Evolutionary conservation across 2,113 vertebrate species (phyloP), one percentile per base, ranked within the genome.

Genomic region (Polypterus senegalus): DNA sequence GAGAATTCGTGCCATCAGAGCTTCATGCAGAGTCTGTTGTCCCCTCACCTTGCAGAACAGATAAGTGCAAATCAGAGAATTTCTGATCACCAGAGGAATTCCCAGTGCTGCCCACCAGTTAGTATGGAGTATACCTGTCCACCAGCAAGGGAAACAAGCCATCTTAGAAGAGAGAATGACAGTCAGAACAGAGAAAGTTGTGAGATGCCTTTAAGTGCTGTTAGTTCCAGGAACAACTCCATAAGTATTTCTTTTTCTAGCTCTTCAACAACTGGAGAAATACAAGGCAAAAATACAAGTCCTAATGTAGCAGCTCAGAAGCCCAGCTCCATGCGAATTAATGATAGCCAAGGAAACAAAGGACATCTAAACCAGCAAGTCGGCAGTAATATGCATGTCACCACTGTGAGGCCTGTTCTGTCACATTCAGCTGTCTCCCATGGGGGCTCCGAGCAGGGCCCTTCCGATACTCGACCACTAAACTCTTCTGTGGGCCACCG

Each of bases 1-100:
- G 96, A 97, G 5, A 86, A 84, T 6, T 66, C 84, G 0, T 97
- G 94, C 73, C 95, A 97, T 67, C 95, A 97, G 72, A 92, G 86
- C 63, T 98, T 97, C 70, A 97, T 97, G 94, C 94, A 97, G 76
- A 94, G 88, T 70, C 86, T 97, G 54, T 89, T 97, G 7, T 81
- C 88, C 8, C 90, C 95, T 66, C 91, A 95, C 67, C 83, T 93
- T 53, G 81, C 89, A 58, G 95, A 98, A 66, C 95, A 97, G 72
- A 86, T 85, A 62, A 84, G 75, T 51, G 81, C 78, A 57, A 83
- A 71, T 67, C 88, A 88, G 71, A 79, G 87, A 66, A 76, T 88
- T 51, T 67, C 86, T 4, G 86, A 88, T 55, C 94, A 96, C 80
- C 91, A 88, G 65, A 89, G 94, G 60, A 81, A 79, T 46, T 61